A percentile compares a stretch with the other conserved stretches of the same genome.
These are phyloP conservation scores for Myrmecobius fasciatus DNA, from an alignment of 2,113 vertebrate genomes.

Conservation along the genomic window DNA sequence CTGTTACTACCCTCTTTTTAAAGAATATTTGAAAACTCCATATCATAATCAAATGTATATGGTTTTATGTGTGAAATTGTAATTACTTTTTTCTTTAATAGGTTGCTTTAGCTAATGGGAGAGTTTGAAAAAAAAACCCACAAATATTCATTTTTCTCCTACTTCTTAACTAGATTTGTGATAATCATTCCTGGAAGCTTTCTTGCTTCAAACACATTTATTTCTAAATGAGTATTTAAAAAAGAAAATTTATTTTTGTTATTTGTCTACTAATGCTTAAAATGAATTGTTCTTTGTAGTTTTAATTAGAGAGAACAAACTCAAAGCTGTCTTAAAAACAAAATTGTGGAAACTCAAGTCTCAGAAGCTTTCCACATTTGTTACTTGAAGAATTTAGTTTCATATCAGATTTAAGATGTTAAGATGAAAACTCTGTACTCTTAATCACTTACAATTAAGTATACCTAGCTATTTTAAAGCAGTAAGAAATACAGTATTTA, in stretches of 20 bases:
- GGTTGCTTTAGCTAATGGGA: constrained; percentile 68
- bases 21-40: constrained; percentile 64
- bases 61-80: constrained; percentile 80
- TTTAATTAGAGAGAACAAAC: constrained; percentile 14
- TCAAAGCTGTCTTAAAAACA: background rate
- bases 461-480: constrained; percentile 19
- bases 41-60: constrained; percentile 65
- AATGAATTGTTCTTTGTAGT: constrained; percentile 17
- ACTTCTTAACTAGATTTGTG: constrained; percentile 28
- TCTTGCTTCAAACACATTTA: constrained; percentile 36
- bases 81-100: constrained; percentile 70
- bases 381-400: constrained; percentile 66
- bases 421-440: background rate
- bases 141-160: constrained; percentile 21
- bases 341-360: background rate
- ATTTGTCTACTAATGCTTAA: constrained; percentile 10
- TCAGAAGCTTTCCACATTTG: background rate
- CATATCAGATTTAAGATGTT: constrained; percentile 45
- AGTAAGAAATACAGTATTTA: constrained; percentile 18
- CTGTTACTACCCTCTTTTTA: constrained; percentile 80
- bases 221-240: constrained; percentile 57
- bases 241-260: constrained; percentile 24
- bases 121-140: constrained; percentile 32
- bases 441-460: constrained; percentile 1
- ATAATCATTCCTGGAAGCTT: constrained; percentile 15